Base-by-base conservation (phyloP, 2,113 vertebrate species). In the Muntiacus muntjak region DNA sequence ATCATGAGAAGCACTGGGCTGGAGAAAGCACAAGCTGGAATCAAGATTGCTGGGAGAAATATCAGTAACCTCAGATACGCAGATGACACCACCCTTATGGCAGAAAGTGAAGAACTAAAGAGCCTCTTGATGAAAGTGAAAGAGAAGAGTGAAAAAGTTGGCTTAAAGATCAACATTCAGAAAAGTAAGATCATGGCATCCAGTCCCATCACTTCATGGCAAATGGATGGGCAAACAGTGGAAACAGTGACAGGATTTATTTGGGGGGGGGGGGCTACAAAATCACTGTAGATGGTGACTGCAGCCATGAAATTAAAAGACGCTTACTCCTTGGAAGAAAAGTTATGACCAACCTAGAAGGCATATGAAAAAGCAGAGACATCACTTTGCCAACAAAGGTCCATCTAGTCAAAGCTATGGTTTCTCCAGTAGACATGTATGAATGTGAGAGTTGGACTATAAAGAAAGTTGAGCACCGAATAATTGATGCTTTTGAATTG, bases 401-500 rank as follows among this genome's bases (percentile, higher is more conserved):
- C 62, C 62, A 2, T n/a, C 33, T 67, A n/a, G 33, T 67, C 16
- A 67, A 67, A 16, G 33, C 16, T n/a, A 67, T 19, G 15, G 16
- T 67, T 67, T 67, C 19, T 17, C 16, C 62, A n/a, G 16, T 67
- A 4, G 33, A 17, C 7, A 19, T 67, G 33, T 67, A n/a, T 67
- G 62, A 3, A 19, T 67, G 62, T 10, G 62, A 67, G 16, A 19
- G 33, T n/a, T n/a, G 33, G 62, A 67, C 33, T n/a, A 19, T n/a
- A 10, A n/a, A n/a, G 30, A n/a, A 64, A 67, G 33, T 7, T n/a
- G 33, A 67, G 33, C 0, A 0, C 33, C 0, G 4, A 19, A n/a
- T 4, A 67, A 5, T 19, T n/a, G 33, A 67, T 67, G 16, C 64
- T 67, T 67, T 67, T n/a, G 8, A n/a, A 67, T 3, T n/a, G 33